Conservation (phyloP, 2,797 vertebrate species). For the Microchirus variegatus region DNA sequence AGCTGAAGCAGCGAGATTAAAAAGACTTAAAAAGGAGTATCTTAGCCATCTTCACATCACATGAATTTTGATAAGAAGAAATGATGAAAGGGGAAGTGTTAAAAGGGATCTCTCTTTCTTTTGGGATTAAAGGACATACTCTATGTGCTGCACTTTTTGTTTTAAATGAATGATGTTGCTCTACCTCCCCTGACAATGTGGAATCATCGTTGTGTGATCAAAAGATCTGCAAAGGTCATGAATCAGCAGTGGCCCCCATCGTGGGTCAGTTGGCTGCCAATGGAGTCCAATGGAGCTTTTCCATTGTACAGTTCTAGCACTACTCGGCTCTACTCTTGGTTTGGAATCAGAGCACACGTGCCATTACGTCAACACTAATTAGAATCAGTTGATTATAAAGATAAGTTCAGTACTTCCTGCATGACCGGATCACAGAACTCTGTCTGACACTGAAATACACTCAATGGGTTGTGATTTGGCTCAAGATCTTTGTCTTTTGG, state of each 20-base stretch:
- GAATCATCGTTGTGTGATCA: conserved; percentile 23
- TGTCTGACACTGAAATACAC: too few species aligned
- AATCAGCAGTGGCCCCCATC: conserved; percentile 27
- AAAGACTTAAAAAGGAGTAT: background rate
- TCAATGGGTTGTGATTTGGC: too few species aligned
- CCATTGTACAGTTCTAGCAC: too few species aligned
- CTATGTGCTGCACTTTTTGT: background rate
- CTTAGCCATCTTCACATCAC: conserved; percentile 1
- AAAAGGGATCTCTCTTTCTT: conserved; percentile 10
- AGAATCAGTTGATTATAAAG: too few species aligned
- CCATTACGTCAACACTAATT: too few species aligned
- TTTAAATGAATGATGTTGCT: conserved; percentile 8
- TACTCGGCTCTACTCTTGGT: too few species aligned
- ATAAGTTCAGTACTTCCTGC: too few species aligned
- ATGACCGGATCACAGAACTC: too few species aligned
- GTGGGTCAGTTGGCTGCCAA: conserved; percentile 30
- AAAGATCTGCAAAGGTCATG: conserved; percentile 34
- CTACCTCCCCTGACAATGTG: conserved; percentile 6
- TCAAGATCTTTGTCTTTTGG: too few species aligned
- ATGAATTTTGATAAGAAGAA: conserved; percentile 17
- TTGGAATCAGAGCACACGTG: too few species aligned
- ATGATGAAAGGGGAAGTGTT: conserved; percentile 14
- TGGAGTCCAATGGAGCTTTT: conserved; percentile 2
- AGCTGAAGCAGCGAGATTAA: conserved; percentile 28
- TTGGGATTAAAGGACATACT: background rate